Evolutionary conservation across 2,888 invertebrate genomes (phyloP).

Genomic region (Ligdia adustata): DNA sequence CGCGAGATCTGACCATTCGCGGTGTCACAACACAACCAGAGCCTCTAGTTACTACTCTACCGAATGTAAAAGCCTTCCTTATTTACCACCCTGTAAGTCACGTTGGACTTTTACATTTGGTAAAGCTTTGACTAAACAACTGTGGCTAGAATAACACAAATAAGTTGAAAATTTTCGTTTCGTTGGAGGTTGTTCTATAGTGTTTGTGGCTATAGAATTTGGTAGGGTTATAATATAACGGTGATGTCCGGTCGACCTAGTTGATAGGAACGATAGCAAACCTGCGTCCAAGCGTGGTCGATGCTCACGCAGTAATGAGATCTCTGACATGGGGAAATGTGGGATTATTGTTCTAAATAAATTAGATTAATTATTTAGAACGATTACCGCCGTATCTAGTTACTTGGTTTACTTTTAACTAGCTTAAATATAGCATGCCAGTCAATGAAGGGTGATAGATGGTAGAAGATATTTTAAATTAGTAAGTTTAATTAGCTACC

Average conservation of each 20-base stretch:
- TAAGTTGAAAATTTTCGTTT: background rate
- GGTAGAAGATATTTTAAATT: too few species aligned
- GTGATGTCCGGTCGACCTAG: constrained; percentile 77
- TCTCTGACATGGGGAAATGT: constrained; percentile 17
- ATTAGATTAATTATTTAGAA: too few species aligned
- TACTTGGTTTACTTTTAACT: too few species aligned
- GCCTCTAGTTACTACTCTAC: constrained; percentile 37
- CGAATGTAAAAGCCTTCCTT: constrained; percentile 50
- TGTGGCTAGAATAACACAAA: too few species aligned
- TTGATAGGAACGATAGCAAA: constrained; percentile 71
- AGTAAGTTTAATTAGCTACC: too few species aligned
- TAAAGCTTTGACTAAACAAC: constrained; percentile 47
- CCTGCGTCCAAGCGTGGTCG: constrained; percentile 46
- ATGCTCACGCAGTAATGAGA: constrained; percentile 41
- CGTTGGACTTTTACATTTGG: constrained; percentile 48
- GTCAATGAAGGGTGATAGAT: too few species aligned
- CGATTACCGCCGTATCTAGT: too few species aligned
- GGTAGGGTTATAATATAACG: constrained; percentile 44
- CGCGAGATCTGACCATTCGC: constrained; percentile 33
- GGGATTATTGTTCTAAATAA: constrained; percentile 14
- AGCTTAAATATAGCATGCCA: too few species aligned
- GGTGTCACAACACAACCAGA: constrained; percentile 28
- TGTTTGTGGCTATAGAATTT: background rate
- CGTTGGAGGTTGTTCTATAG: background rate
- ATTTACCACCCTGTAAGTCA: constrained; percentile 36